Evolutionary conservation across 2,888 invertebrate species (phyloP), one percentile per base, ranked within the genome.

Genomic region (Aelia acuminata): DNA sequence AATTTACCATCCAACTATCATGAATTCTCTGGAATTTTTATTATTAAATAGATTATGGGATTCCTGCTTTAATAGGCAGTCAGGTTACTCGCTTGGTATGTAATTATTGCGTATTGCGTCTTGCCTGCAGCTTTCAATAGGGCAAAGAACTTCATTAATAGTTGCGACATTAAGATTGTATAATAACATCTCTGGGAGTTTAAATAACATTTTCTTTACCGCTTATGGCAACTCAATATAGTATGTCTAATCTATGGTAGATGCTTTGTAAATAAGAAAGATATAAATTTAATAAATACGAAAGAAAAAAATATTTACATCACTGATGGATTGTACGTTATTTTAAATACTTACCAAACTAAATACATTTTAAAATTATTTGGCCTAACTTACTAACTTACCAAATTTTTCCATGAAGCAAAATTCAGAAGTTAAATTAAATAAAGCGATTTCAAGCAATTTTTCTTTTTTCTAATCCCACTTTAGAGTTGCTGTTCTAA

Each of bases 181-280:
- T 13, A 57, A 57, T 57, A n/a, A 26, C 26, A n/a, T 57, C 1
- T 3, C 1, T n/a, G n/a, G n/a, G n/a, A 26, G 26, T 26, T 57
- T 57, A 57, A 57, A 57, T 57, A 57, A 57, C 57, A 26, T 57
- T 57, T 57, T 53, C n/a, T n/a, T 53, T n/a, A 22, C 57, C 57
- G 8, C 26, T 57, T 57, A 53, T 26, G n/a, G 57, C 7, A 22
- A 8, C 5, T 7, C 22, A 22, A 10, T 18, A n/a, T 26, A 26
- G 10, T 57, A 13, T 13, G 13, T n/a, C 53, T 20, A n/a, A 53
- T n/a, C n/a, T 53, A n/a, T n/a, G n/a, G n/a, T 53, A 53, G 8
- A 53, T 53, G n/a, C 0, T 53, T n/a, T 2, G 53, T 5, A 53
- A 53, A n/a, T 53, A n/a, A 50, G 20, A 22, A 22, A n/a, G 10